phyloP scores from a whole-genome alignment of 2,113 vertebrate genomes.

The Malaclemys terrapin region DNA sequence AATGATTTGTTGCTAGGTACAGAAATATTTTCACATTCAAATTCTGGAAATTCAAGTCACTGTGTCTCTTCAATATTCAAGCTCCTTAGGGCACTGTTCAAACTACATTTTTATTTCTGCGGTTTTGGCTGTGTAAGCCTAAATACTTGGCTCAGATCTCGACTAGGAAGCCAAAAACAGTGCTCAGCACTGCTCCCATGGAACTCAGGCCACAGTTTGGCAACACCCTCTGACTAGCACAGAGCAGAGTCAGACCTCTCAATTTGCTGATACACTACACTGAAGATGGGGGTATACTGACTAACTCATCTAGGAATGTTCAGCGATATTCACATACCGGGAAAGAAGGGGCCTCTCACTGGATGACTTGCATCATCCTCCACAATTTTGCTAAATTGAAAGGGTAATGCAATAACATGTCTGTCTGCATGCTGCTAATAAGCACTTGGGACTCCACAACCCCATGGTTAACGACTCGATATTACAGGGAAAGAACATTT shows the following conservation, averaged over 20 bases:
- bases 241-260: conserved; percentile 25
- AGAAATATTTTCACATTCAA: conserved; percentile 19
- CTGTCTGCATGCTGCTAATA: neutral
- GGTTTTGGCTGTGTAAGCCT: conserved; percentile 32
- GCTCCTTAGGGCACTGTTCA: conserved; percentile 24
- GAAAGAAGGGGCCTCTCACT: neutral
- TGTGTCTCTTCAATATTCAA: conserved; percentile 29
- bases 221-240: conserved; percentile 20
- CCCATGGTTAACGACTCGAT: neutral
- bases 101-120: conserved; percentile 54
- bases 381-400: neutral
- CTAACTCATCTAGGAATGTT: neutral
- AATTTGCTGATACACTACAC: neutral
- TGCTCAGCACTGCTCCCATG: neutral
- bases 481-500: neutral
- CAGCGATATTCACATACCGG: neutral
- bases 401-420: neutral
- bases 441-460: neutral
- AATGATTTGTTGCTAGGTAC: conserved; percentile 1
- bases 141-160: conserved; percentile 43
- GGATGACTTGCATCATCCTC: neutral
- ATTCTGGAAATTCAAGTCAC: conserved; percentile 1
- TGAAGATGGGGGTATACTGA: neutral
- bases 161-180: neutral
- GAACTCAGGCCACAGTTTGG: conserved; percentile 38